Base-by-base conservation (phyloP, 2,797 vertebrate species). In the Pseudochirops cupreus region DNA sequence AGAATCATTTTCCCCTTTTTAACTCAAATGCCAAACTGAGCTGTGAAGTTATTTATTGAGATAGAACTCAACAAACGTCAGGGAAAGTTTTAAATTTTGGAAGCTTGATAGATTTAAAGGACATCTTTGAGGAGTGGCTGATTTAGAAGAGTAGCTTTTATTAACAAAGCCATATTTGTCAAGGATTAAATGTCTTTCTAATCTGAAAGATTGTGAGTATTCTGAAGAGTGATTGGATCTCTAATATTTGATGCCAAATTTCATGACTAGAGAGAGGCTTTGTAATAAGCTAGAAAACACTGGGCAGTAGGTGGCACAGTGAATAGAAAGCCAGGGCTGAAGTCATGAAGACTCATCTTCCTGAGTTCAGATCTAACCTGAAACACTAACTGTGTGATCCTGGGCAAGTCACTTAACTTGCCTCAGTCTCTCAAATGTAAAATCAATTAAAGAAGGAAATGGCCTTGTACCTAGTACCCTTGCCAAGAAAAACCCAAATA, bases 101-200 rank as follows among this genome's bases (percentile, higher is more conserved):
- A 4, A 0, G 1, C 91, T 33, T 26, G 56, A 54, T 62, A n/a
- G 46, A 26, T 92, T 52, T 94, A 95, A 96, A 67, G 93, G 90
- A 55, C 53, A 9, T 91, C 4, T 90, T 1, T 91, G 59, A 93
- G 91, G 4, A 91, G 3, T 26, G 31, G 58, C 93, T 91, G 4
- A 1, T 92, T 96, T 94, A 92, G 31, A 94, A 94, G 55, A 89
- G 18, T 93, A 92, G 33, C 3, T 93, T 24, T 6, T 10, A 91
- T 62, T 87, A 87, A 50, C 39, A 50, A 46, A 82, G 21, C 39
- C 24, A 87, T 87, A 87, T 50, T 50, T 87, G 39, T 46, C 39
- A 87, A 50, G 39, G 9, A 87, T 87, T 46, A 50, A 46, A 87
- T 46, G 39, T 26, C 13, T 50, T 26, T 87, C 39, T 87, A 50